Conservation (phyloP, 35 echinoderm and acorn worm species). For the Heliocidaris tuberculata region DNA sequence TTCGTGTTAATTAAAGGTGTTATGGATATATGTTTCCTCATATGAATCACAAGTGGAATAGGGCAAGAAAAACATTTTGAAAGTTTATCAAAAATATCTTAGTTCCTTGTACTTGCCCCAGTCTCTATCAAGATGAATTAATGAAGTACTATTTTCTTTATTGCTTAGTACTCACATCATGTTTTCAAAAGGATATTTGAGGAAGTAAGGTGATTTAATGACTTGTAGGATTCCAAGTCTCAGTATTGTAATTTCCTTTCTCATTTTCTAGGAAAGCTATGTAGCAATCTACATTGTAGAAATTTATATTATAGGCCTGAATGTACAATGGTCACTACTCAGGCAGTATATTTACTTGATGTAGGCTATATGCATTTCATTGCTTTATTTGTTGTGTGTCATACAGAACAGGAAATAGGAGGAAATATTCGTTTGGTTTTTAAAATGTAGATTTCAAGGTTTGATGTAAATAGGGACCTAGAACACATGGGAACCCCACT, state of each 20-base stretch:
- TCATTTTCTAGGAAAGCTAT: neutral
- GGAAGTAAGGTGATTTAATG: slow-evolving; percentile 10
- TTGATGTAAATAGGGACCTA: no score
- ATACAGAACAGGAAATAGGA: no score
- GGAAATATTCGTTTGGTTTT: no score
- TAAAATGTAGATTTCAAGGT: no score
- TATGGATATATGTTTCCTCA: neutral
- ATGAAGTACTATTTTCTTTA: neutral
- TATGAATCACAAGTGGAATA: neutral
- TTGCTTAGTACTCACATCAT: neutral
- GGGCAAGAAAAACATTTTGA: neutral
- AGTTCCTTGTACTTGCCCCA: neutral
- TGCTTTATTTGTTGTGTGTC: no score
- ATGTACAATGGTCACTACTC: neutral
- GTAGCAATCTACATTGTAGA: neutral
- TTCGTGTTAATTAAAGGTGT: neutral
- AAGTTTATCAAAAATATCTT: neutral
- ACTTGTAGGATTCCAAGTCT: neutral
- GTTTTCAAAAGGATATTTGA: neutral
- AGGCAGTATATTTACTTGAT: neutral
- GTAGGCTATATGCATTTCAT: no score
- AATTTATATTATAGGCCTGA: neutral
- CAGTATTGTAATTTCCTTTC: neutral
- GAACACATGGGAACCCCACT: no score
- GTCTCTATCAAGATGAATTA: neutral